Base-by-base conservation (phyloP, 2,113 vertebrate genomes). In the Eublepharis macularius region DNA sequence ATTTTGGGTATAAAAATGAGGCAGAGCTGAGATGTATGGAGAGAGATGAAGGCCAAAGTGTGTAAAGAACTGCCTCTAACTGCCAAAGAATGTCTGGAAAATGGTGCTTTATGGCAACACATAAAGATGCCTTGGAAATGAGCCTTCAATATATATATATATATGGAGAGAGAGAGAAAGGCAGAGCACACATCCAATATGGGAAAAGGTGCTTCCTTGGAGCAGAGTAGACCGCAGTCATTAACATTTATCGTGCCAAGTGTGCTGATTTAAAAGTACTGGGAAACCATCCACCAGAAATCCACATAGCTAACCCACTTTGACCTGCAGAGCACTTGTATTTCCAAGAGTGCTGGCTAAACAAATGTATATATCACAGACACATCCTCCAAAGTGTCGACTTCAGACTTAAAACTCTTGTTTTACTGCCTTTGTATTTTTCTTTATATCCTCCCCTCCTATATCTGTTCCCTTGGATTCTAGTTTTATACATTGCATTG, bases 1-100 rank as follows among this genome's bases (percentile, higher is more conserved):
- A 21, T 70, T 63, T 79, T 86, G 66, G 76, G 74, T 78, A 91
- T 43, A 85, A 94, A 63, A 88, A 83, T 6, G 16, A 88, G 78
- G 72, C 85, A 6, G 13, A 75, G 49, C 41, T 0, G 29, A 90
- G 81, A 88, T 45, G 39, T 29, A 32, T 26, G 68, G 57, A 45
- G 63, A 82, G 21, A 0, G 68, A 63, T 0, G 32, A 90, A 91
- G 47, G 45, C 43, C 85, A 81, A 90, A 81, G 21, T 69, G 76
- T 2, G 10, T 87, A 81, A 86, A 83, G 4, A 13, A 43, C 47
- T 10, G 45, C 36, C 39, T 86, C 6, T 19, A 82, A 81, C 73
- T 43, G n/a, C 60, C 77, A 89, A 86, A 78, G 43, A 60, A 66
- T 41, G 36, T 11, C 80, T 92, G 49, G 86, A 85, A 89, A 86